Base-by-base conservation (phyloP, 2,888 invertebrate genomes). In the Melieria crassipennis region DNA sequence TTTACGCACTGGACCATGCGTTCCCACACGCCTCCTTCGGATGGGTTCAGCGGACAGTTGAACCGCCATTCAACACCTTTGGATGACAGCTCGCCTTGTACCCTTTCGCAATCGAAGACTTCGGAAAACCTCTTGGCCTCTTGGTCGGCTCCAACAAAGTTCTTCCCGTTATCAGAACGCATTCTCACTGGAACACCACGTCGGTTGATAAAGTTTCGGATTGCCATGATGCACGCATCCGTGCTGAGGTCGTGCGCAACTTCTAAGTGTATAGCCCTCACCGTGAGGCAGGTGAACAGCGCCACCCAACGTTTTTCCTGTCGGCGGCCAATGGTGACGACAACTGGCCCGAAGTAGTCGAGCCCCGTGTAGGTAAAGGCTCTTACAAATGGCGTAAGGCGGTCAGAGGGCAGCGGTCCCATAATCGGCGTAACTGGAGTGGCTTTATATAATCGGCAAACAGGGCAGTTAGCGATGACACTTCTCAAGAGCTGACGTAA, bases 1-100 rank as follows among this genome's bases (percentile, higher is more conserved):
- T 73, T 76, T 1, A 77, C 72, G 7, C 68, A 75, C 56, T 71
- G 73, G 10, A 75, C 74, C 69, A 75, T 73, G n/a, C 74, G 57
- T 58, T 75, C 75, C 71, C 73, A 75, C 61, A 72, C 50, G 7
- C 73, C 73, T n/a, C 71, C 73, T 42, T 62, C 71, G 11, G 58
- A 66, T 0, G 74, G 73, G 69, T 76, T 68, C 10, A 10, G 71
- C 68, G 71, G 65, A 56, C 71, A 68, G 52, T 70, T 13, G 66
- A 63, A 16, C 65, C 5, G 47, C 65, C 65, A 57, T 50, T 16
- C 48, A 16, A 55, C 45, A 6, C 43, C 48, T 16, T 48, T 47
- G 13, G 63, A n/a, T 63, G 63, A n/a, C 50, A 63, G 42, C 42
- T 63, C 63, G 16, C 10, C 10, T 13, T 48, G 63, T 42, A 50